Evolutionary conservation across 2,113 vertebrate genomes (phyloP).

Genomic region (Trematocara unimaculatum): DNA sequence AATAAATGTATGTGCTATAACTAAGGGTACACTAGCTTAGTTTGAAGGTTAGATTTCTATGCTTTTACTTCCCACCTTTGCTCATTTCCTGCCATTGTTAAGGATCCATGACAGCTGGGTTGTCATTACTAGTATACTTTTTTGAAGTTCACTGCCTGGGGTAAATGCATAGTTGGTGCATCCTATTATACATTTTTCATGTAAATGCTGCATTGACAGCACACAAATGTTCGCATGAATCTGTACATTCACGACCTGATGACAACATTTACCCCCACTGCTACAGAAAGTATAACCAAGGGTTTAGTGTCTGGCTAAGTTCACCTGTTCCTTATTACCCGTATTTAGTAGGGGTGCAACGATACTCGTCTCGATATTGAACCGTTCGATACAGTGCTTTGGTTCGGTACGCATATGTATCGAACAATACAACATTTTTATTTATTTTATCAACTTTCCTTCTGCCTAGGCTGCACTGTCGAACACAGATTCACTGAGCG

Average conservation of each 20-base stretch:
- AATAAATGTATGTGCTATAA: neutral
- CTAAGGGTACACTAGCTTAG: neutral
- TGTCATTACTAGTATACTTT: neutral
- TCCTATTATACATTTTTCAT: neutral
- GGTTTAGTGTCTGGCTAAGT: neutral
- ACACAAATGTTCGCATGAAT: rapidly evolving
- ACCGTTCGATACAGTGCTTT: too few relatives aligned
- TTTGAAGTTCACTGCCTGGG: neutral
- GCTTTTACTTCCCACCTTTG: neutral
- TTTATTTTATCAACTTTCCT: too few relatives aligned
- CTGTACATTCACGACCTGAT: neutral
- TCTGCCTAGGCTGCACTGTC: too few relatives aligned
- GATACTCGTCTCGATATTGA: too few relatives aligned
- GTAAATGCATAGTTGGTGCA: neutral
- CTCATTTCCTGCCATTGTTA: neutral
- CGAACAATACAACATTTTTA: too few relatives aligned
- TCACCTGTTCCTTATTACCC: neutral
- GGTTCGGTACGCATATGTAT: too few relatives aligned
- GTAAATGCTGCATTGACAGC: neutral
- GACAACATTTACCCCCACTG: neutral
- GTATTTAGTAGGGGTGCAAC: too few relatives aligned
- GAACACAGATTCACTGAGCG: too few relatives aligned
- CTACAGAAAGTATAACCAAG: neutral
- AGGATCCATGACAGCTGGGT: too few relatives aligned
- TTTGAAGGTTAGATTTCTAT: neutral